Percentiles rank a stretch among this genome's conserved stretches.
Conservation (phyloP, 2,113 vertebrate genomes). For the Herpetotheres cachinnans region DNA sequence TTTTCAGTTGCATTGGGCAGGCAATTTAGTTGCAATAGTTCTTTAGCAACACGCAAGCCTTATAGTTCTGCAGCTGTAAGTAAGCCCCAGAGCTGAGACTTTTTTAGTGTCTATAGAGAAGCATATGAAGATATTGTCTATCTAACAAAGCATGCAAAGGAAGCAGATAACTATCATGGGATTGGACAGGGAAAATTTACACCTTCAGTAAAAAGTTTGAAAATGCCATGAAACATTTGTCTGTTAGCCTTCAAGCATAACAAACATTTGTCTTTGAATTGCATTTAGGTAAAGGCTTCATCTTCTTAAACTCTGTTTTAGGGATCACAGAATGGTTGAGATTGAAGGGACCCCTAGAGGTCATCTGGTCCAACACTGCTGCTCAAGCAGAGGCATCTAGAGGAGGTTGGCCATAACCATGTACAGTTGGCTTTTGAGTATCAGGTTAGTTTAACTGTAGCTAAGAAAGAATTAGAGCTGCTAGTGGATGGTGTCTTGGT, state of each 20-base stretch:
- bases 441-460: background rate
- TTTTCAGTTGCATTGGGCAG: background rate
- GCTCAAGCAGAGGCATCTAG: background rate
- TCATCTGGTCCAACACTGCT: background rate
- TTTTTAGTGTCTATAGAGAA: background rate
- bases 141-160: slow-evolving; percentile 42
- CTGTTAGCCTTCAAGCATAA: slow-evolving; percentile 14
- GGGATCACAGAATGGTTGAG: background rate
- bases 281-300: background rate
- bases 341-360: background rate
- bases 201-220: background rate
- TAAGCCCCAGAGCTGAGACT: background rate
- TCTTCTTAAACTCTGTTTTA: background rate
- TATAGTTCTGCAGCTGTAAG: background rate
- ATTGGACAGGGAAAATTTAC: slow-evolving; percentile 20
- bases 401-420: background rate
- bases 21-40: background rate
- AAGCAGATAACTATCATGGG: background rate
- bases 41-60: background rate
- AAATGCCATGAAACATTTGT: background rate
- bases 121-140: slow-evolving; percentile 9
- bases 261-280: background rate
- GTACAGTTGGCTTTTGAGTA: background rate
- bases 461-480: background rate
- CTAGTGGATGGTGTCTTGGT: background rate